These are phyloP conservation scores for Silvanus unidentatus DNA, from an alignment of 2,888 invertebrate species.

Conservation along the genomic window DNA sequence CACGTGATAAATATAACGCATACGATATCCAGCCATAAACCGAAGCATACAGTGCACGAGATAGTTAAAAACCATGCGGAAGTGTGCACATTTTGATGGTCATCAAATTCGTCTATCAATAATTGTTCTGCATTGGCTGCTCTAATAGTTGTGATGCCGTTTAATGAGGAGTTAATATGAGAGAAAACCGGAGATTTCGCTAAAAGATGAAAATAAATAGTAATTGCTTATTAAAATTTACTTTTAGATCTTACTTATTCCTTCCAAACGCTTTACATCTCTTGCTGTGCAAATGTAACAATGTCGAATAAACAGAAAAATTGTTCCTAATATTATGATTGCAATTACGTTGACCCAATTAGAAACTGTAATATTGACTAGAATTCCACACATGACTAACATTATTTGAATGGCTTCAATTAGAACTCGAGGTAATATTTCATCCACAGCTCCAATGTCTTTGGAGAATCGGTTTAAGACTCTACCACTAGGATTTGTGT, in stretches of 20 bases:
- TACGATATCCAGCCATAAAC: constrained; percentile 59
- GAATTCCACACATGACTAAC: constrained; percentile 62
- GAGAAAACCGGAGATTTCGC: constrained; percentile 30
- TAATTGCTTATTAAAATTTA: constrained; percentile 2
- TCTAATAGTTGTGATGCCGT: constrained; percentile 27
- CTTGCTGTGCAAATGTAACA: constrained; percentile 66
- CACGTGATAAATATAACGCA: constrained; percentile 55
- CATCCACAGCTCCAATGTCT: constrained; percentile 75
- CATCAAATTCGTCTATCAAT: constrained; percentile 24
- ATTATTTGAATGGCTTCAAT: constrained; percentile 59
- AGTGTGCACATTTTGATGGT: constrained; percentile 50
- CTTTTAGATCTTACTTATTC: constrained; percentile 41
- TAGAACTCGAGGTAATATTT: constrained; percentile 59
- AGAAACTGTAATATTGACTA: constrained; percentile 62
- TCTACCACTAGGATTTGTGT: constrained; percentile 73
- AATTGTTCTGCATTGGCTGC: constrained; percentile 20
- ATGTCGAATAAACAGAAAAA: constrained; percentile 59
- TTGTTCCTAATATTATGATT: constrained; percentile 53
- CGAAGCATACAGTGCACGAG: constrained; percentile 58
- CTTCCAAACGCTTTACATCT: constrained; percentile 60
- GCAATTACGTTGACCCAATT: constrained; percentile 61
- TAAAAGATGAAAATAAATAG: too few relatives aligned
- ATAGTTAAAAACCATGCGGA: constrained; percentile 58
- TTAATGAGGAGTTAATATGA: constrained; percentile 24
- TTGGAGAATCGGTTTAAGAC: constrained; percentile 78